Conservation (phyloP, 2,797 vertebrate species). For the Cryptoprocta ferox region DNA sequence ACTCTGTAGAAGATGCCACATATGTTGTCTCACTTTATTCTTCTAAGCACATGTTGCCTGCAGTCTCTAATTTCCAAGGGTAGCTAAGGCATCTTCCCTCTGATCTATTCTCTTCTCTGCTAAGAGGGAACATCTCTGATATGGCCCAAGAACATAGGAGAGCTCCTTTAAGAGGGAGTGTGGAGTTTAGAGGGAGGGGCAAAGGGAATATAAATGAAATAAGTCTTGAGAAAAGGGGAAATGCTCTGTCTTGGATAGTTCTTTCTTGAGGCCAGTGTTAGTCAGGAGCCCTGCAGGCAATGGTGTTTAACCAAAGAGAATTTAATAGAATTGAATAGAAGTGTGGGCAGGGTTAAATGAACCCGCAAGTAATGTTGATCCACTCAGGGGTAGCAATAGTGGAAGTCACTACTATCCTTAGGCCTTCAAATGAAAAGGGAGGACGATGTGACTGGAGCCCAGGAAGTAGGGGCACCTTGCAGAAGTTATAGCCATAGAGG, state of each 20-base stretch:
- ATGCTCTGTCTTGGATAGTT: background rate
- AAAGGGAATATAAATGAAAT: background rate
- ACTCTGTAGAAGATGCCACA: background rate
- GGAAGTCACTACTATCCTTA: background rate
- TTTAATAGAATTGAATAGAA: constrained; percentile 1
- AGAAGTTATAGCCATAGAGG: background rate
- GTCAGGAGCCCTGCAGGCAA: background rate
- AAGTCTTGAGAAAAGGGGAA: background rate
- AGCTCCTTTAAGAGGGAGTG: background rate
- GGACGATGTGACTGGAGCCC: background rate
- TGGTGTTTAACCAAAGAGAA: background rate
- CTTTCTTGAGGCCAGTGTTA: background rate
- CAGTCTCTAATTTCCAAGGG: background rate
- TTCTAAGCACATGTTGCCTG: background rate
- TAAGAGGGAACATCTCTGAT: background rate
- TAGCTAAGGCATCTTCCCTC: background rate
- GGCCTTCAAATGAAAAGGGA: background rate
- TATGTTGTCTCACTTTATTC: background rate
- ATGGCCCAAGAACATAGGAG: background rate
- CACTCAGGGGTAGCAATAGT: background rate
- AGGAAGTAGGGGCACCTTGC: background rate
- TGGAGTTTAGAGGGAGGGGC: background rate
- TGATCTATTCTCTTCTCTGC: background rate
- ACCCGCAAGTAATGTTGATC: background rate
- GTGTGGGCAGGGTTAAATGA: background rate